phyloP scores from a whole-genome alignment of 2,113 vertebrate species.

The Pogona vitticeps region DNA sequence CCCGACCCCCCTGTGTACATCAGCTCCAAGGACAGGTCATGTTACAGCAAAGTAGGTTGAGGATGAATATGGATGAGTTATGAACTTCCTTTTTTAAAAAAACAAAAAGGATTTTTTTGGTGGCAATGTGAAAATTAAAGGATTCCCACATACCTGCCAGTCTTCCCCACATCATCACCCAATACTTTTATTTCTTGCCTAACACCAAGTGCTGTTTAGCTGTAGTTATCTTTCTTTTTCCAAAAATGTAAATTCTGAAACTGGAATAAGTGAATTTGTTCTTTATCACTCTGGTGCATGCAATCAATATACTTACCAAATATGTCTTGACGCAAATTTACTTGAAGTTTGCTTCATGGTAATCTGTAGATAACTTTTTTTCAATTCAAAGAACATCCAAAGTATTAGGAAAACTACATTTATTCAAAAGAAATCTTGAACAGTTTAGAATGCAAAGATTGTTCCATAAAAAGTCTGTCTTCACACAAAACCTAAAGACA shows the following conservation, averaged over 20 bases:
- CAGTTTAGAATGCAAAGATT: slow-evolving; percentile 28
- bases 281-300: neutral
- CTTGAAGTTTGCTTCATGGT: neutral
- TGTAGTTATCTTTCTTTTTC: neutral
- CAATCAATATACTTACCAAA: neutral
- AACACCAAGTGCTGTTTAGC: neutral
- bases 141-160: neutral
- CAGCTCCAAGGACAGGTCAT: neutral
- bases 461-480: slow-evolving; percentile 22
- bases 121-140: neutral
- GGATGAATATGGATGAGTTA: neutral
- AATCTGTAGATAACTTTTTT: neutral
- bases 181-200: neutral
- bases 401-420: slow-evolving; percentile 37
- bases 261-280: neutral
- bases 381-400: neutral
- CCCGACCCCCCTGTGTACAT: neutral
- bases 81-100: neutral
- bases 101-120: neutral
- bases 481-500: slow-evolving; percentile 25
- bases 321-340: neutral
- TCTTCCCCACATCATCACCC: neutral
- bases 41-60: neutral
- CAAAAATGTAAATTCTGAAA: neutral
- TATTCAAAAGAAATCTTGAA: slow-evolving; percentile 34